Evolutionary conservation across 2,113 vertebrate species (phyloP).

Genomic region (Eubucco bourcierii): DNA sequence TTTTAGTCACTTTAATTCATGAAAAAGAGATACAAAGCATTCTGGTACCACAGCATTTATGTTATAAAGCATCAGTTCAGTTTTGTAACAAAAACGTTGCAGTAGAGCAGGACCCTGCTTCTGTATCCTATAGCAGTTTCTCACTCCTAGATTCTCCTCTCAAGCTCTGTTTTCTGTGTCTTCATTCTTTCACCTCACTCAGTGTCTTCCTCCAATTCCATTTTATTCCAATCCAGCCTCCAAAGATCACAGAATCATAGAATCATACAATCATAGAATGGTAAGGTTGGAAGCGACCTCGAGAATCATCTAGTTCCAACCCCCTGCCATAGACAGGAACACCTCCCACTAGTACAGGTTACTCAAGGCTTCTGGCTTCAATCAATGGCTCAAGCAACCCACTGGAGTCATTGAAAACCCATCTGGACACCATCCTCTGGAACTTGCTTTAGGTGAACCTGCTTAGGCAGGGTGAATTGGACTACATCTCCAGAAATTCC

Average conservation of each 20-base stretch:
- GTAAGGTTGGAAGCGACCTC: too few species aligned
- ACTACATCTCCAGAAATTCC: too few species aligned
- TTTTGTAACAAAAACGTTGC: not conserved
- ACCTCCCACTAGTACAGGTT: too few species aligned
- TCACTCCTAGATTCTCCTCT: not conserved
- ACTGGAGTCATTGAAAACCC: not conserved
- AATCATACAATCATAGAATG: too few species aligned
- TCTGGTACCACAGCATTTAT: not conserved
- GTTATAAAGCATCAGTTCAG: not conserved
- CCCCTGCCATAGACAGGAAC: too few species aligned
- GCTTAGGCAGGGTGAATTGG: too few species aligned
- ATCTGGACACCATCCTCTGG: too few species aligned
- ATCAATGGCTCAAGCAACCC: not conserved
- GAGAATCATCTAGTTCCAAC: too few species aligned
- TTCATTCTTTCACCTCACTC: not conserved
- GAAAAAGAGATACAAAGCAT: not conserved
- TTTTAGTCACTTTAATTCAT: not conserved
- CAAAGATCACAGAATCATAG: too few species aligned
- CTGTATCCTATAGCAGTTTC: not conserved
- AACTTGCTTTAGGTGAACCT: too few species aligned
- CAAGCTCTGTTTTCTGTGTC: not conserved
- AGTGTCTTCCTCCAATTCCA: not conserved
- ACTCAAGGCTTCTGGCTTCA: too few species aligned
- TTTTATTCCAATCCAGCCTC: not conserved
- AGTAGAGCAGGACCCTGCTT: not conserved